phyloP scores from a whole-genome alignment of 2,888 invertebrate genomes.

The Peribatodes rhomboidaria region DNA sequence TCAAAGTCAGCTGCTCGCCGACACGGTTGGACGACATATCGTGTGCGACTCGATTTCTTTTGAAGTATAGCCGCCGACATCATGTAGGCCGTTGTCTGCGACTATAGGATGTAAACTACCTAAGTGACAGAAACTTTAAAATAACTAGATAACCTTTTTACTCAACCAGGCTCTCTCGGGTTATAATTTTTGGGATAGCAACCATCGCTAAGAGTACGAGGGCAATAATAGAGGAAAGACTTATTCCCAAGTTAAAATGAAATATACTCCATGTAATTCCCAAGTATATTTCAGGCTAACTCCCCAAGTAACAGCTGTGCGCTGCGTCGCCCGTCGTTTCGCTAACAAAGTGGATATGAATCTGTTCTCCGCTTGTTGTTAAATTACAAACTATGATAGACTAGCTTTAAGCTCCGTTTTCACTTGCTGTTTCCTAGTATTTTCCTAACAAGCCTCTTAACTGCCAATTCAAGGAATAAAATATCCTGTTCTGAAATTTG shows the following conservation, averaged over 20 bases:
- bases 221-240: conserved; percentile 8
- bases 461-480: too few relatives aligned
- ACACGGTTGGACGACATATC: too few relatives aligned
- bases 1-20: too few relatives aligned
- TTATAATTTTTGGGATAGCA: not conserved
- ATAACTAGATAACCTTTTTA: not conserved
- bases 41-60: too few relatives aligned
- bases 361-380: conserved; percentile 24
- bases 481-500: too few relatives aligned
- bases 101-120: too few relatives aligned
- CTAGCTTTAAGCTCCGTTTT: not conserved
- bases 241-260: conserved; percentile 23
- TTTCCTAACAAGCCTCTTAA: not conserved
- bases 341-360: conserved; percentile 39
- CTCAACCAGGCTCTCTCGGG: not conserved
- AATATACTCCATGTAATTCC: conserved; percentile 24
- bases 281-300: conserved; percentile 23
- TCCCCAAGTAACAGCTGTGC: conserved; percentile 27
- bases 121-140: not conserved
- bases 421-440: not conserved
- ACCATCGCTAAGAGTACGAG: not conserved
- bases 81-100: too few relatives aligned
- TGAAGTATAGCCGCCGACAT: too few relatives aligned
- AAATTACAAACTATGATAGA: conserved; percentile 9
- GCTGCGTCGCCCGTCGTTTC: conserved; percentile 12